phyloP scores from a whole-genome alignment of 2,797 vertebrate genomes.

The Eulemur coronatus region DNA sequence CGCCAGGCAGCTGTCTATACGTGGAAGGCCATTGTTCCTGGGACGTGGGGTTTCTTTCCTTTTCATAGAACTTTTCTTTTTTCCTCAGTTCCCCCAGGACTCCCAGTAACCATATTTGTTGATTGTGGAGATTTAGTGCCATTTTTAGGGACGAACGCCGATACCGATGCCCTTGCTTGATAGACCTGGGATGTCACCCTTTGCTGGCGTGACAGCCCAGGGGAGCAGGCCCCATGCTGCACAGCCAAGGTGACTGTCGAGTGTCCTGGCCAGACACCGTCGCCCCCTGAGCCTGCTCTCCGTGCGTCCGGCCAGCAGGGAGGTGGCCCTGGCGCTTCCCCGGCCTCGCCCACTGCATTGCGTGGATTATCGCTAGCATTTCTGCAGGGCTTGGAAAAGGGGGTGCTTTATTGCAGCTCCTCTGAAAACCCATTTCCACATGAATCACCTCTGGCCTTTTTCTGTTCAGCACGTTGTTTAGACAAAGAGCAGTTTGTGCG shows the following conservation, averaged over 20 bases:
- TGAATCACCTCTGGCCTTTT: slow-evolving; percentile 70
- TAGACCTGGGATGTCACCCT: background rate
- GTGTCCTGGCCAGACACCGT: background rate
- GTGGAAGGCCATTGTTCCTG: background rate
- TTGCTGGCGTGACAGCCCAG: background rate
- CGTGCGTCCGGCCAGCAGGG: background rate
- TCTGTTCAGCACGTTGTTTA: slow-evolving; percentile 74
- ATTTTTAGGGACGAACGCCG: background rate
- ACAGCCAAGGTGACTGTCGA: background rate
- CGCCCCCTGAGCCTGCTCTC: background rate
- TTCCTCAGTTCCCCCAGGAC: background rate
- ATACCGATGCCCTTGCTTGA: background rate
- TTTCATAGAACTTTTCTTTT: background rate
- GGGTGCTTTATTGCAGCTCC: slow-evolving; percentile 50
- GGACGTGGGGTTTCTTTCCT: background rate
- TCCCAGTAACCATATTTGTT: background rate
- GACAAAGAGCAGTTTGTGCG: slow-evolving; percentile 79
- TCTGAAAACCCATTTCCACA: slow-evolving; percentile 67
- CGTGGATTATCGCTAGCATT: background rate
- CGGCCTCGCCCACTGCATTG: background rate
- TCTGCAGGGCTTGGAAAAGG: slow-evolving; percentile 41
- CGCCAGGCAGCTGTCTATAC: fast-evolving
- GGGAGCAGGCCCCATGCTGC: background rate
- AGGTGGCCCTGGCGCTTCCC: background rate
- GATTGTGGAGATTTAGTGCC: background rate